Evolutionary conservation across 2,113 vertebrate genomes (phyloP), one percentile per base, ranked within the genome.

Genomic region (Tupaia tana): DNA sequence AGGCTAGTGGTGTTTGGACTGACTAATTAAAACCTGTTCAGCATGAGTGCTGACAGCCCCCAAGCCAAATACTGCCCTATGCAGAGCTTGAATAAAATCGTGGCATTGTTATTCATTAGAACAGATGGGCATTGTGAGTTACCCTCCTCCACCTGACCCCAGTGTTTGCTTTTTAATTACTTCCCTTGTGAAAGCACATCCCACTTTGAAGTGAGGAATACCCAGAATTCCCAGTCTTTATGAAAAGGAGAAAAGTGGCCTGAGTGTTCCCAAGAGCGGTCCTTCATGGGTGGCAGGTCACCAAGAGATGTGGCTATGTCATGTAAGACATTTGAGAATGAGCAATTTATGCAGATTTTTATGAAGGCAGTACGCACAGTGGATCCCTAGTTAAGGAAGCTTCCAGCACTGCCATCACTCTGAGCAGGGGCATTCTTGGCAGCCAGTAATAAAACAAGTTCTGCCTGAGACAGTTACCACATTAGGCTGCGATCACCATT

Each of bases 11-110:
- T 74, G 27, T 89, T 95, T 91, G 82, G 34, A 61, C 31, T 89
- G 2, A 0, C 86, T 94, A 54, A 82, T 94, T 95, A 86, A 93
- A 96, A 93, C 66, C 67, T 67, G 73, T 10, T 94, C 22, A 34
- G 9, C 77, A 16, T 67, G 64, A 63, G 15, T 54, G 18, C 6
- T 9, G 74, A 25, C 54, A 29, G 82, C 64, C 61, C 92, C 73
- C 9, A 54, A 25, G 16, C 81, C 78, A 90, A 75, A 56, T 54
- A 74, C 10, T 22, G 54, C 54, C 58, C 69, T 52, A 25, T 9
- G 24, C 22, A 77, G 34, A 79, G n/a, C 6, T 61, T 15, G 11
- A 81, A 56, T 27, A 61, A 67, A 66, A 69, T 15, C 0, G 0
- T 59, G 29, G 25, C 54, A 15, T 22, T 83, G 83, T 74, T 75